Conservation (phyloP, 2,797 vertebrate genomes). For the Cirrhinus mrigala region DNA sequence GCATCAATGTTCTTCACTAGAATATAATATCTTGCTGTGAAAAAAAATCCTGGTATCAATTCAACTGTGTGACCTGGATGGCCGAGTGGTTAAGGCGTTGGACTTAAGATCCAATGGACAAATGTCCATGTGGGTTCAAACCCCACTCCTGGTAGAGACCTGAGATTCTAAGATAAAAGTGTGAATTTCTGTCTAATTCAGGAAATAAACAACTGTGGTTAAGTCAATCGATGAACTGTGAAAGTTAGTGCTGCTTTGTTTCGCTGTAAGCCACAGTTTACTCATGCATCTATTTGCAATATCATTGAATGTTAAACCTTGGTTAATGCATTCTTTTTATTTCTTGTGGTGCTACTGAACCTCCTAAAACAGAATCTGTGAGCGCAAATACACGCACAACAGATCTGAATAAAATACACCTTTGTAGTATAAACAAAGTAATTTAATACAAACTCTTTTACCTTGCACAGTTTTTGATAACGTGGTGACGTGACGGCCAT, state of each 20-base stretch:
- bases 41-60: neutral
- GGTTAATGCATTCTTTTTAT: neutral
- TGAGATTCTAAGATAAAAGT: no score
- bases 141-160: neutral
- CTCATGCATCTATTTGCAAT: neutral
- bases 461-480: constrained; percentile 90
- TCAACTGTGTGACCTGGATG: neutral
- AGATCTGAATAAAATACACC: neutral
- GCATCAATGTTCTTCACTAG: neutral
- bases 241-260: neutral
- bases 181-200: no score
- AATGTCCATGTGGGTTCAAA: neutral
- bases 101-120: constrained; percentile 3
- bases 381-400: neutral
- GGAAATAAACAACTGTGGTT: neutral
- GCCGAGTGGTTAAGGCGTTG: neutral
- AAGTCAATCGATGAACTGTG: neutral
- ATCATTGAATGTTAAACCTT: neutral
- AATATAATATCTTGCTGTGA: neutral
- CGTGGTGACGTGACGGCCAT: constrained; percentile 87
- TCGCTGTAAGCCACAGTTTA: neutral
- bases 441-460: constrained; percentile 62
- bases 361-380: neutral
- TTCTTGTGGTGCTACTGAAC: neutral
- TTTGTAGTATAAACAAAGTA: neutral